Evolutionary conservation across 2,113 vertebrate genomes (phyloP).

Genomic region (Potamarius usumacintae): DNA sequence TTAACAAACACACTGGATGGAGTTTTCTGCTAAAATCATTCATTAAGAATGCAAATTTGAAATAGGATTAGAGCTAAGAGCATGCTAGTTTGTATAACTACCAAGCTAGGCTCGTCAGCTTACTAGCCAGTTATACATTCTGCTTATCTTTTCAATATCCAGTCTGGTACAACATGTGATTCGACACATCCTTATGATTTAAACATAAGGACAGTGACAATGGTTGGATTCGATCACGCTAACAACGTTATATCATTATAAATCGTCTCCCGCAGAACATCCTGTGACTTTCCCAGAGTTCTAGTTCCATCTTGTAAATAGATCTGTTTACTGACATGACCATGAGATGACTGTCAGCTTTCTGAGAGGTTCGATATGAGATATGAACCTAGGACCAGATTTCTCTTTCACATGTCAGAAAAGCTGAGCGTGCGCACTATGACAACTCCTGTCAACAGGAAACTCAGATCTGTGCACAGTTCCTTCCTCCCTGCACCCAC

Average conservation of each 20-base stretch:
- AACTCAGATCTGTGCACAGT: constrained; percentile 66
- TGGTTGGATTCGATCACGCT: background rate
- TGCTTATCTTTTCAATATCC: background rate
- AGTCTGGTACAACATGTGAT: background rate
- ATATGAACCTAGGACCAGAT: constrained; percentile 7
- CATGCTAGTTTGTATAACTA: background rate
- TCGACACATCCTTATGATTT: background rate
- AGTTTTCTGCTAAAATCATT: background rate
- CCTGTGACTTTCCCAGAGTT: background rate
- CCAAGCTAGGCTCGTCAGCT: background rate
- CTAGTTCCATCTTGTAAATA: background rate
- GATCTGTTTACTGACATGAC: background rate
- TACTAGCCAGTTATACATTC: background rate
- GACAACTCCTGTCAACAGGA: constrained; percentile 68
- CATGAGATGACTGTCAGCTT: background rate
- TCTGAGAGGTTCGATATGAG: background rate
- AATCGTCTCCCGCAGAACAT: background rate
- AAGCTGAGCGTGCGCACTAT: background rate
- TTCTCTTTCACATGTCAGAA: constrained; percentile 13
- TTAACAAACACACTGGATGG: no score
- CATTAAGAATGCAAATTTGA: background rate
- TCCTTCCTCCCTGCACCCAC: constrained; percentile 63
- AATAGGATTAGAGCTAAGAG: background rate
- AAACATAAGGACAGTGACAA: background rate
- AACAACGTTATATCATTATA: background rate